Conservation (phyloP, 2,888 invertebrate species). For the Ferrisia virgata region DNA sequence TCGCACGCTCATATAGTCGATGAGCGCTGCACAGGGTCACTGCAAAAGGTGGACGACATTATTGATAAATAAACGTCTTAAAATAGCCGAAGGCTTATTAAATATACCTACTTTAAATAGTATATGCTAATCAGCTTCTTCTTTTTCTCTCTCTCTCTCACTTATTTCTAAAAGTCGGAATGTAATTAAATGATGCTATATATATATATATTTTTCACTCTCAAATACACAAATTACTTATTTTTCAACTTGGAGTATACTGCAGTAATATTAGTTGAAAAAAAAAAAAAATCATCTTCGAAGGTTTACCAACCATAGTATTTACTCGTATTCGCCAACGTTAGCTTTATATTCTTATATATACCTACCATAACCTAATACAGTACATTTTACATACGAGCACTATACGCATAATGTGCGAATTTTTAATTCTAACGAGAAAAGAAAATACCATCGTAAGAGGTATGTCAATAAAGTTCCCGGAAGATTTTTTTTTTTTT, state of each 20-base stretch:
- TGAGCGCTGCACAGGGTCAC: conserved; percentile 38
- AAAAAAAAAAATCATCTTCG: too few species aligned
- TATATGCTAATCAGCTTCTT: conserved; percentile 8
- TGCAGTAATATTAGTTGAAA: too few species aligned
- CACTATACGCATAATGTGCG: too few species aligned
- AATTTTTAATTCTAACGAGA: too few species aligned
- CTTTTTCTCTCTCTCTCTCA: not conserved
- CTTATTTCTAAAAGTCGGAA: not conserved
- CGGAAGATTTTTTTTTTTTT: too few species aligned
- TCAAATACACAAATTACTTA: not conserved
- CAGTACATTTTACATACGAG: too few species aligned
- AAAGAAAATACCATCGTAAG: not conserved
- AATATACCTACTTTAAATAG: conserved; percentile 13
- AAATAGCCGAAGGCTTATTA: not conserved
- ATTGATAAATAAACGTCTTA: conserved; percentile 20
- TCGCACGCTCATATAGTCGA: conserved; percentile 39
- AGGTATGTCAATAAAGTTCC: too few species aligned
- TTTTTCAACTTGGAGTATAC: too few species aligned
- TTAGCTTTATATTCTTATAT: too few species aligned
- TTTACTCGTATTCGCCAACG: not conserved
- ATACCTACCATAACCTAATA: too few species aligned
- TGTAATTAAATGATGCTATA: not conserved
- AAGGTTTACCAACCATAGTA: too few species aligned
- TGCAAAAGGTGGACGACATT: conserved; percentile 39
- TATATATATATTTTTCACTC: not conserved